Evolutionary conservation across 2,113 vertebrate species (phyloP).

Genomic region (Myrmophylax atrothorax): DNA sequence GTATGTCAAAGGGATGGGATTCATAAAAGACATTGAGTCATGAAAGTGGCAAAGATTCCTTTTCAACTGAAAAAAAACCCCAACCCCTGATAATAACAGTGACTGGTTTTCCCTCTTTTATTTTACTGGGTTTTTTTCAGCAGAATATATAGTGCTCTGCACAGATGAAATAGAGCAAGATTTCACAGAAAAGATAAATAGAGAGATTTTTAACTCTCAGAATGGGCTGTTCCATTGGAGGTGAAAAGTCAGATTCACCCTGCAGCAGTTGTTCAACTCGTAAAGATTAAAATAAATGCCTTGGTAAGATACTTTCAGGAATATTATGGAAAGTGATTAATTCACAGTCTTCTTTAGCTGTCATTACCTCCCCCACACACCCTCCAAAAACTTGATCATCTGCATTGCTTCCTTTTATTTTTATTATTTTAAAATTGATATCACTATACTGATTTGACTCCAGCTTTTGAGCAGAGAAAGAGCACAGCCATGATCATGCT

Average conservation of each 20-base stretch:
- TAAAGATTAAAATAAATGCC: constrained; percentile 71
- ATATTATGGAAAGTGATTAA: constrained; percentile 65
- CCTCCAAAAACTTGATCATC: background rate
- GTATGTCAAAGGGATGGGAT: background rate
- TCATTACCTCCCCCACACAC: background rate
- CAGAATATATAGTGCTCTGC: background rate
- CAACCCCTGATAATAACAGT: background rate
- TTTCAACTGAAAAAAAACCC: constrained; percentile 66
- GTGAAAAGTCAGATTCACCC: constrained; percentile 59
- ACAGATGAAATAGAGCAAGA: background rate
- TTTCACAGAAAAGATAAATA: constrained; percentile 48
- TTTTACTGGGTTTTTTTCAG: background rate
- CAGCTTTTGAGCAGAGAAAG: constrained; percentile 5
- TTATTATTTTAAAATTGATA: constrained; percentile 41
- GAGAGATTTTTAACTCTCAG: constrained; percentile 36
- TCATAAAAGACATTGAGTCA: constrained; percentile 43
- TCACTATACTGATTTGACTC: constrained; percentile 11
- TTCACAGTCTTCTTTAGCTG: background rate
- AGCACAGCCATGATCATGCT: background rate
- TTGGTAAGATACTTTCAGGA: constrained; percentile 63
- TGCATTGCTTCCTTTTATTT: constrained; percentile 44
- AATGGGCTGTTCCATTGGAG: constrained; percentile 8
- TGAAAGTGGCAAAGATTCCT: constrained; percentile 57
- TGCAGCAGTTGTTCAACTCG: constrained; percentile 30
- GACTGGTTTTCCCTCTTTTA: background rate